Base-by-base conservation (phyloP, 30 jellyfish, hydroid and myxozoan genomes). In the Hydractinia symbiolongicarpus region DNA sequence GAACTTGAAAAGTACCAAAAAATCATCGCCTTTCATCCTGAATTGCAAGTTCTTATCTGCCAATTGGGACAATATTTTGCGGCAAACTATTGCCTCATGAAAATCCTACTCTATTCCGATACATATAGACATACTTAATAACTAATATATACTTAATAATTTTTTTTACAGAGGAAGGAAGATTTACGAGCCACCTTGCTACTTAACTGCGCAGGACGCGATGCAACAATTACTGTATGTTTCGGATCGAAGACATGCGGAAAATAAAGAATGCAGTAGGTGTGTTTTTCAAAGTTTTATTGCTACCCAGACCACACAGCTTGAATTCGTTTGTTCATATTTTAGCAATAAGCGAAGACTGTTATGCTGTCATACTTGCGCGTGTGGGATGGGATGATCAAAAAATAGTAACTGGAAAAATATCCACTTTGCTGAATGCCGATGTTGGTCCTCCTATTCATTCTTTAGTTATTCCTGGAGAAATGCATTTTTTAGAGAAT, bases 341-440 rank as follows among this genome's bases (percentile, higher is more conserved):
- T 76, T 50, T 54, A 84, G 98, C 19, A 9, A 11, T 92, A 11
- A 55, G 50, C n/a, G 86, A 86, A 15, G 90, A 86, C 57, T 75
- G 95, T 9, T 16, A 87, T n/a, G 77, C 96, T 79, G 94, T 94
- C 50, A 95, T 90, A 13, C 79, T 89, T 5, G 97, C 97, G 21
- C 86, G 99, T 13, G 95, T 94, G 70, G 99, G 99, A 57, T 94
- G 99, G 99, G 91, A 79, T 49, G 53, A 86, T 57, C 99, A 94
- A 80, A 74, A 85, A 67, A 89, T 94, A 40, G 81, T 72, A 7
- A 86, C 86, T 56, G 97, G 96, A 11, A 73, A 77, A 67, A 77
- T 93, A 90, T 20, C 90, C 1, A 79, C 68, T 4, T 61, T 93
- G 11, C 57, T 16, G 60, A 82, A 79, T 49, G 51, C 72, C 50